phyloP scores from a whole-genome alignment of 2,113 vertebrate genomes.

The Campylomormyrus numenius region DNA sequence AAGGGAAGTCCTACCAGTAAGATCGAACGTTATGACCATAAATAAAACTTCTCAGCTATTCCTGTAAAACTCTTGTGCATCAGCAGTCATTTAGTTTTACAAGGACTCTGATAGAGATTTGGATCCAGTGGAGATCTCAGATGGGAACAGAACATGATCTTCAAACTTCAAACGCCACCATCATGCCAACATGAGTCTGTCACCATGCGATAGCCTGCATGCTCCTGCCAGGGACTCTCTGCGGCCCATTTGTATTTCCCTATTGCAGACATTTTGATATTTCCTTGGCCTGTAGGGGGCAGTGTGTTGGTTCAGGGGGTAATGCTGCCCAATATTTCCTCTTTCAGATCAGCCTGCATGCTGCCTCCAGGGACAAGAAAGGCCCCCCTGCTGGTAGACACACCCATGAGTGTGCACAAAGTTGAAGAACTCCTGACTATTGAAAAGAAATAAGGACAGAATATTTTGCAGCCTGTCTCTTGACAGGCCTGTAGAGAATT shows the following conservation, averaged over 20 bases:
- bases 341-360: background rate
- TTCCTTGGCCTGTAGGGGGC: background rate
- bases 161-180: background rate
- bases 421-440: background rate
- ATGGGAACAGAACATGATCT: background rate
- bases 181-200: background rate
- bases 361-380: background rate
- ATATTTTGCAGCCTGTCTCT: background rate
- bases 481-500: background rate
- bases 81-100: background rate
- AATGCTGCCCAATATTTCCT: background rate
- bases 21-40: background rate
- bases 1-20: background rate
- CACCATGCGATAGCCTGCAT: background rate
- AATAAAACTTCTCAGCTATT: background rate
- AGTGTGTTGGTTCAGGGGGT: background rate
- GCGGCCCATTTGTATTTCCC: background rate
- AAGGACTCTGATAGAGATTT: background rate
- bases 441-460: background rate
- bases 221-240: background rate
- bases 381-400: background rate
- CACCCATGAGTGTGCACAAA: background rate
- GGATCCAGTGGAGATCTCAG: background rate
- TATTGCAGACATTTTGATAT: background rate
- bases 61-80: background rate